Percentiles rank a stretch among this genome's conserved stretches.
Conservation (phyloP, 2,888 invertebrate species). For the Chouioia cunea region DNA sequence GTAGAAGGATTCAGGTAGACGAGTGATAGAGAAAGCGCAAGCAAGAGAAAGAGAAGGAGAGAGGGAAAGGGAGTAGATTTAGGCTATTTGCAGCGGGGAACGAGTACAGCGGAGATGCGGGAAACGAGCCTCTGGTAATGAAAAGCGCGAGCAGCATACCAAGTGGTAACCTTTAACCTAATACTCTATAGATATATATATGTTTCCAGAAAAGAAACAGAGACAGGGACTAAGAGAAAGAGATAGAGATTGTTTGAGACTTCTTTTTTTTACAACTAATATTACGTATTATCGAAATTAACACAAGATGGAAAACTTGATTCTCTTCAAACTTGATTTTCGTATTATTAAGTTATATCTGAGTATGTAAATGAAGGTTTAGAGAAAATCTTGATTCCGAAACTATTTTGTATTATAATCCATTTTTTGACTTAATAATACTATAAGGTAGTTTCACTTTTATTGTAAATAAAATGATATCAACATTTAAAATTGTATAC, state of each 20-base stretch:
- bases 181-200: constrained; percentile 50
- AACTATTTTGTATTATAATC: too few species aligned
- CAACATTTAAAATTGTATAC: too few species aligned
- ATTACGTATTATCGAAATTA: constrained; percentile 46
- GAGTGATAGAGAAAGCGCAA: constrained; percentile 54
- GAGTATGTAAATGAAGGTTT: too few species aligned
- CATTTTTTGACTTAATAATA: too few species aligned
- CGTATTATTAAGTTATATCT: too few species aligned
- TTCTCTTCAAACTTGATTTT: too few species aligned
- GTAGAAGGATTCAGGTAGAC: constrained; percentile 48
- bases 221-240: constrained; percentile 17
- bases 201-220: not conserved
- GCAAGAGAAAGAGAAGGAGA: constrained; percentile 51
- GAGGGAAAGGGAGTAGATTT: constrained; percentile 63
- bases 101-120: constrained; percentile 60
- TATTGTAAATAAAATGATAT: too few species aligned
- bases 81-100: constrained; percentile 67
- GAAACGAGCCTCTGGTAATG: constrained; percentile 72
- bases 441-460: too few species aligned
- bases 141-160: constrained; percentile 75
- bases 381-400: too few species aligned
- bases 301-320: too few species aligned
- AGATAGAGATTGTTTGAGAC: not conserved
- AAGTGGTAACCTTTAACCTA: constrained; percentile 68
- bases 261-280: constrained; percentile 54